These are phyloP conservation scores for Cladorhizidae sp. DNA, from an alignment of 37 sponge, comb jelly and placozoan genomes.

Conservation along the genomic window DNA sequence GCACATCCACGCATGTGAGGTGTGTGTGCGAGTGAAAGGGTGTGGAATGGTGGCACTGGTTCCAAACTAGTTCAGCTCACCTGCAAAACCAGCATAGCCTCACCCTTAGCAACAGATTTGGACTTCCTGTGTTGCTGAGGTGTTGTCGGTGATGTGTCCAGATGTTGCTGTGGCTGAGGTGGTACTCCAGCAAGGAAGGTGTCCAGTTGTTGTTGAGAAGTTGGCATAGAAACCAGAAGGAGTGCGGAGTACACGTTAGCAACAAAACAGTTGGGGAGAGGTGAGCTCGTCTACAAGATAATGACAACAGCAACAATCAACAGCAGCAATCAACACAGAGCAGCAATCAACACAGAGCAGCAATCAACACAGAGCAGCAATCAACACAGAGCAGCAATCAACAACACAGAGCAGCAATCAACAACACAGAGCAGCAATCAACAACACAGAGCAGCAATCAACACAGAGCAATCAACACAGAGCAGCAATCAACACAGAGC, in stretches of 20 bases:
- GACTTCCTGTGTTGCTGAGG: not conserved
- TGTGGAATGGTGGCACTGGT: not conserved
- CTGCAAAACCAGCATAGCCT: slow-evolving; percentile 5
- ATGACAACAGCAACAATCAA: not conserved
- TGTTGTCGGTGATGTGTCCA: too few species aligned
- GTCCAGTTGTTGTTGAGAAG: slow-evolving; percentile 22
- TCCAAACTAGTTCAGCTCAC: not conserved
- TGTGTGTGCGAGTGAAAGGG: not conserved
- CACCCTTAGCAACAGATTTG: not conserved
- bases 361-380: too few species aligned
- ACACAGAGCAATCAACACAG: too few species aligned
- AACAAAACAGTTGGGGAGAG: not conserved
- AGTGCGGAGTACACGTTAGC: slow-evolving; percentile 17
- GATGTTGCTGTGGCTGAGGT: not conserved
- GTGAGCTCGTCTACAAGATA: slow-evolving; percentile 6
- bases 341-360: too few species aligned
- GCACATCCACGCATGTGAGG: not conserved
- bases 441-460: too few species aligned
- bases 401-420: too few species aligned
- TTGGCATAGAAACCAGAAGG: slow-evolving; percentile 25
- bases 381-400: too few species aligned
- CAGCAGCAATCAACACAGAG: too few species aligned
- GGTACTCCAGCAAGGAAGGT: slow-evolving; percentile 27
- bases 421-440: too few species aligned
- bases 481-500: too few species aligned